Evolutionary conservation across 2,113 vertebrate genomes (phyloP).

Genomic region (Sinosuthora webbiana): DNA sequence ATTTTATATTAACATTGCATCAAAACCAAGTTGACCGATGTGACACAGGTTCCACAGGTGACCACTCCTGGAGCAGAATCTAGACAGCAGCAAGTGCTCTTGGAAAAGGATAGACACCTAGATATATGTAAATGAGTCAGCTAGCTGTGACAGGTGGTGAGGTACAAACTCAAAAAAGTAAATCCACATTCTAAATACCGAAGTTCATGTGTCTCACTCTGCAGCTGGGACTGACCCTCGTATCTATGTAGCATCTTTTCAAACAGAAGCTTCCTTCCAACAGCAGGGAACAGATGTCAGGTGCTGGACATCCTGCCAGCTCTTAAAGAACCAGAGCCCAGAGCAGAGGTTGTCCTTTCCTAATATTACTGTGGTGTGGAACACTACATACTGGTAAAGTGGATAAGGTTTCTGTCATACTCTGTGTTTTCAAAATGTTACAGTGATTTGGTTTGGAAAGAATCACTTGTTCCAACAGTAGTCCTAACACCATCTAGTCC

Average conservation of each 20-base stretch:
- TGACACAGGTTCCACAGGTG: neutral
- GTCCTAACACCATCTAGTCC: neutral
- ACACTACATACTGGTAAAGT: fast-evolving
- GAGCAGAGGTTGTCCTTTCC: neutral
- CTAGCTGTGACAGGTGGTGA: neutral
- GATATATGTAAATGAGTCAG: neutral
- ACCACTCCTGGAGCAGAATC: neutral
- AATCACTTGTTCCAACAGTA: neutral
- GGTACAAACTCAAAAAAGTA: neutral
- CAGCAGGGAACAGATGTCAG: neutral
- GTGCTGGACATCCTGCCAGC: neutral
- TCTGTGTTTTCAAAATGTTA: neutral
- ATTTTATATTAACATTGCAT: neutral
- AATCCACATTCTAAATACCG: neutral
- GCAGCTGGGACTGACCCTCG: neutral
- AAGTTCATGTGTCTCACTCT: neutral
- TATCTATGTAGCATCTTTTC: neutral
- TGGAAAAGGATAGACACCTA: neutral
- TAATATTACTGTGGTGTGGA: neutral
- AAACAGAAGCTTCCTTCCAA: neutral
- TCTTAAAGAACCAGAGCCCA: neutral
- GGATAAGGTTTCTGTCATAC: neutral
- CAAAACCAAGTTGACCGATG: neutral
- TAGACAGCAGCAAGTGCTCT: neutral
- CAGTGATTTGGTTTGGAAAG: neutral